Conservation (phyloP, 2,888 invertebrate species). For the Litoditis marina region DNA sequence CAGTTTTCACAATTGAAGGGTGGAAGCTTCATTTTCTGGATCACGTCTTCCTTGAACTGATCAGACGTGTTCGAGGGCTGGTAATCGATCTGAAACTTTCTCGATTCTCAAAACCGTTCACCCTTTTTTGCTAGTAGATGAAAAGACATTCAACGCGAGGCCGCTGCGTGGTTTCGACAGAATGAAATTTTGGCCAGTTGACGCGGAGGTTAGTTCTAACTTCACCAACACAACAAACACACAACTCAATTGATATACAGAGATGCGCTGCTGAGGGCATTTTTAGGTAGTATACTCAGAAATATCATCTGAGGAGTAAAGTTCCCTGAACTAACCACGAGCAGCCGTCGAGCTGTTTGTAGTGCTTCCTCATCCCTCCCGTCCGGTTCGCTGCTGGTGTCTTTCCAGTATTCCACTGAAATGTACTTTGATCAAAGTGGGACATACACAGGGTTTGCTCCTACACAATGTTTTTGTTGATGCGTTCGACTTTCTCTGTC, state of each 20-base stretch:
- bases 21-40: background rate
- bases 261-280: conserved; percentile 5
- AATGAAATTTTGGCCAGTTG: background rate
- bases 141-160: no score
- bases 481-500: no score
- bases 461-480: no score
- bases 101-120: no score
- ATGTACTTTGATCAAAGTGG: no score
- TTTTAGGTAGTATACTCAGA: conserved; percentile 10
- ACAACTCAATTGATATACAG: no score
- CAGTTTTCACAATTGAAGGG: conserved; percentile 15
- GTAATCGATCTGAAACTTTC: conserved; percentile 2
- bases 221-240: no score
- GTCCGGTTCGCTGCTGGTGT: conserved; percentile 10
- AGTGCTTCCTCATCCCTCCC: conserved; percentile 30
- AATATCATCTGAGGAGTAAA: background rate
- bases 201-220: no score
- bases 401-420: conserved; percentile 19
- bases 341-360: conserved; percentile 6
- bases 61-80: conserved; percentile 6
- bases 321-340: background rate
- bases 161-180: no score
- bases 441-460: no score
- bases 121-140: no score
- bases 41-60: background rate